These are phyloP conservation scores for Temnothorax ravouxi DNA, from an alignment of 2,888 invertebrate genomes.

Conservation along the genomic window DNA sequence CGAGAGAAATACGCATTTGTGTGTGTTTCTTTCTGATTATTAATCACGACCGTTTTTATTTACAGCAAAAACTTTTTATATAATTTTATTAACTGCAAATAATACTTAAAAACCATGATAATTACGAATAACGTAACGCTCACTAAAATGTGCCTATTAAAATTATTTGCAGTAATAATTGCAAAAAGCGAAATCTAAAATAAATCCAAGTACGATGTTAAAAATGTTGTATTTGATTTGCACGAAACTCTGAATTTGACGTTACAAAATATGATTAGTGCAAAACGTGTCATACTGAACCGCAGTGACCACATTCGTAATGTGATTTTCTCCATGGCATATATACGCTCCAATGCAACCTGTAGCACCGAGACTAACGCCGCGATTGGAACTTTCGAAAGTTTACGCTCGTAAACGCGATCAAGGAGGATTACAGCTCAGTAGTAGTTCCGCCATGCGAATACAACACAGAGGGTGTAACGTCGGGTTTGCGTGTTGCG, in stretches of 20 bases:
- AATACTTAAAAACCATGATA: background rate
- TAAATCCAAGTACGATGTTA: background rate
- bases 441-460: conserved; percentile 72
- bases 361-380: conserved; percentile 69
- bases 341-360: conserved; percentile 65
- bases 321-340: conserved; percentile 45
- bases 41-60: conserved; percentile 26
- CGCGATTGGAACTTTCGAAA: conserved; percentile 72
- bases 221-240: background rate
- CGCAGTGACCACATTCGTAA: conserved; percentile 42
- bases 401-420: conserved; percentile 72
- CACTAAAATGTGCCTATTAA: background rate
- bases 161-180: background rate
- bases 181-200: background rate
- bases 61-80: conserved; percentile 22
- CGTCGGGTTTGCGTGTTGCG: conserved; percentile 76
- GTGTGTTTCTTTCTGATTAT: background rate
- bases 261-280: background rate
- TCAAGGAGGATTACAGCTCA: conserved; percentile 71
- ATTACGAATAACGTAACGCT: background rate
- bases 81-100: conserved; percentile 26
- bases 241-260: conserved; percentile 7
- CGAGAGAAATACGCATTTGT: conserved; percentile 13
- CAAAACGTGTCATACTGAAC: conserved; percentile 21
- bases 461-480: conserved; percentile 73